Evolutionary conservation across 2,113 vertebrate species (phyloP), one percentile per base, ranked within the genome.

Genomic region (Uria aalge): DNA sequence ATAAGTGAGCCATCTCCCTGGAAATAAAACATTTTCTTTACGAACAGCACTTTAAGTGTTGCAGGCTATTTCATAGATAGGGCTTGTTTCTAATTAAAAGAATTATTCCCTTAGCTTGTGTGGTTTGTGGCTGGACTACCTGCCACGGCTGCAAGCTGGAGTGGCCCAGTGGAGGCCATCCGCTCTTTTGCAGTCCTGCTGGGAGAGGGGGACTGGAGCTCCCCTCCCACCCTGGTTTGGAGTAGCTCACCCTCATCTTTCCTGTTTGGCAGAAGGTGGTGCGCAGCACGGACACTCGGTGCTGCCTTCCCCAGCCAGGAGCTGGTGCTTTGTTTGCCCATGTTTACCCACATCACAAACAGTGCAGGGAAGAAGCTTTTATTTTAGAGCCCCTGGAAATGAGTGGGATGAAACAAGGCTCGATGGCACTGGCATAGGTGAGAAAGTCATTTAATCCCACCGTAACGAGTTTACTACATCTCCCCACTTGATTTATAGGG

Each of bases 81-180:
- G 50, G 18, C 19, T 94, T 90, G 23, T 63, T 93, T 86, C 75
- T 94, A 93, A 90, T 90, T 80, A 93, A 85, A 95, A 67, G 21
- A 73, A 36, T 52, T 18, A 32, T 69, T 90, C 41, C 87, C 24
- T 76, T 64, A 21, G 38, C 36, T 64, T 64, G 26, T 12, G 24
- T 52, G 50, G 62, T 62, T 94, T 88, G 77, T 85, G 81, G 63
- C 55, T 66, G 45, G 67, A 57, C 78, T 90, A 57, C 78, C 77
- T 85, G 63, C 32, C 64, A 38, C 23, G 63, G 21, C 32, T 55
- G 43, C 73, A 64, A 71, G 24, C 30, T 72, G 69, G 53, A 67
- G 50, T 40, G 62, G 85, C 21, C 75, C n/a, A 14, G 20, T 14
- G 15, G n/a, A 88, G 24, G 60, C 26, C 80, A 75, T 29, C 9